Percentiles rank a stretch among this genome's conserved stretches.
Conservation (phyloP, 92 coral and sea anemone genomes). For the Palythoa grandiflora region DNA sequence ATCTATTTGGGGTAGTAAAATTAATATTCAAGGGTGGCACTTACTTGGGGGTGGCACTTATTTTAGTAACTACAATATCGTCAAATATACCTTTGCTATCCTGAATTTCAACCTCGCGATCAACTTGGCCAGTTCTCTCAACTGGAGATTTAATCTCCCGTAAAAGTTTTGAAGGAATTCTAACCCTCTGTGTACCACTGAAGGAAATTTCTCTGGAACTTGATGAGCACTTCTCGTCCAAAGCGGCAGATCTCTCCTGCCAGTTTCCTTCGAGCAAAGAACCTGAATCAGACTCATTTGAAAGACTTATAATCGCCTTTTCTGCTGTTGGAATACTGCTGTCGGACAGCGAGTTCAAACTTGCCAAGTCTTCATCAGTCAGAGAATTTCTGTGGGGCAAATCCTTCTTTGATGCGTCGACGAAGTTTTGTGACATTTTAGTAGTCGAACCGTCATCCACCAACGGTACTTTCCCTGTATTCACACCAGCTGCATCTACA, state of each 20-base stretch:
- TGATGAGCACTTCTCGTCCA: constrained; percentile 8
- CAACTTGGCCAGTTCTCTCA: constrained; percentile 66
- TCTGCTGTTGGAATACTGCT: constrained; percentile 35
- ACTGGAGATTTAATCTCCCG: constrained; percentile 88
- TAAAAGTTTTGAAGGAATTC: constrained; percentile 84
- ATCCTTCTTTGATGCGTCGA: constrained; percentile 3
- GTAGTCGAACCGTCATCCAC: background rate
- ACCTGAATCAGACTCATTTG: constrained; percentile 18
- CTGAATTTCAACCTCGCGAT: background rate
- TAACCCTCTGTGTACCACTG: constrained; percentile 81
- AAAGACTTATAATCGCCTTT: background rate
- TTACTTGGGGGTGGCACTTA: too few species aligned
- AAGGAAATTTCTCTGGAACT: constrained; percentile 67
- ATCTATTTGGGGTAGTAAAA: too few species aligned
- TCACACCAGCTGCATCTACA: background rate
- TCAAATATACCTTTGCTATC: constrained; percentile 23
- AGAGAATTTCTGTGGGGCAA: background rate
- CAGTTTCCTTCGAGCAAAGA: background rate
- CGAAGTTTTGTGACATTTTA: background rate
- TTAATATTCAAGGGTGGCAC: too few species aligned
- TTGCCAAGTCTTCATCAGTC: background rate
- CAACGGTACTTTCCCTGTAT: constrained; percentile 2
- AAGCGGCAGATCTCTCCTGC: background rate
- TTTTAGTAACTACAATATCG: too few species aligned
- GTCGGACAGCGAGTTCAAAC: constrained; percentile 18